phyloP scores from a whole-genome alignment of 92 coral and sea anemone species.

The Porites cylindrica region DNA sequence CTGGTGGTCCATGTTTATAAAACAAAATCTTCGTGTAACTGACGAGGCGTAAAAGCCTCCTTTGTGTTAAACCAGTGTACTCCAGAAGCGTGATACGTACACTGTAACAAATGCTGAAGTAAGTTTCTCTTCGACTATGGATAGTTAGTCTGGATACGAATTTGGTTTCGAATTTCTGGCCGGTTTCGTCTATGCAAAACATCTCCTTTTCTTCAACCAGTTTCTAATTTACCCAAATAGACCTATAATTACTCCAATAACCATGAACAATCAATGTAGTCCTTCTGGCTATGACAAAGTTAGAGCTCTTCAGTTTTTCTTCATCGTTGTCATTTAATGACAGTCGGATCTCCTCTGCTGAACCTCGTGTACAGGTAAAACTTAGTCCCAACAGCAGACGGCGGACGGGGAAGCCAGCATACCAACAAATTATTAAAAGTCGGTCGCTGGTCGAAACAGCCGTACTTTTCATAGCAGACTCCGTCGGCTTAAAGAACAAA shows the following conservation, averaged over 20 bases:
- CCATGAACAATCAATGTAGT: constrained; percentile 56
- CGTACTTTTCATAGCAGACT: constrained; percentile 77
- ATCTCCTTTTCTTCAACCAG: too few relatives aligned
- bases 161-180: too few relatives aligned
- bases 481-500: neutral
- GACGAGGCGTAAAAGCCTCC: too few relatives aligned
- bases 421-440: constrained; percentile 64
- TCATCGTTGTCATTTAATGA: constrained; percentile 70
- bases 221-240: too few relatives aligned
- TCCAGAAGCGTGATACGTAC: too few relatives aligned
- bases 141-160: too few relatives aligned
- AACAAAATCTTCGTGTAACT: too few relatives aligned
- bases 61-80: too few relatives aligned
- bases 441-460: constrained; percentile 66
- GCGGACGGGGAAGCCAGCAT: constrained; percentile 60
- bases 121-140: too few relatives aligned
- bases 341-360: constrained; percentile 34
- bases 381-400: constrained; percentile 58
- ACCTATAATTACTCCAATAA: constrained; percentile 20
- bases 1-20: too few relatives aligned
- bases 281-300: constrained; percentile 62
- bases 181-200: too few relatives aligned
- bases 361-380: constrained; percentile 72
- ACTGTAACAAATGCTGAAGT: too few relatives aligned
- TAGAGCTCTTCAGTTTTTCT: constrained; percentile 54